Evolutionary conservation across 2,797 vertebrate species (phyloP).

Genomic region (Trematomus bernacchii): DNA sequence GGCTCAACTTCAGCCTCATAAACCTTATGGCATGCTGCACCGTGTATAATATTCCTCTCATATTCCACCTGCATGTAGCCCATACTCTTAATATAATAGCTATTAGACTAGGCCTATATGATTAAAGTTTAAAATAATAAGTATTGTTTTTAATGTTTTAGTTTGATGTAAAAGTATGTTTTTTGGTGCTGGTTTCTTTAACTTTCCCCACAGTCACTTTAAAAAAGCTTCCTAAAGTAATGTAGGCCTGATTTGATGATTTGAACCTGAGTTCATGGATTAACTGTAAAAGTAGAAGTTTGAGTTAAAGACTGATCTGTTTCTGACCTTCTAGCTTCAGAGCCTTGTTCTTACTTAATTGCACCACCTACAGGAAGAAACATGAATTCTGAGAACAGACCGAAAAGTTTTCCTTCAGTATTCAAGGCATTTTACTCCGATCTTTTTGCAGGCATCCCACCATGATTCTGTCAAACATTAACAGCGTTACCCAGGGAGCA

Average conservation of each 20-base stretch:
- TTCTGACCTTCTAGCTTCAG: slow-evolving; percentile 7
- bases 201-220: background rate
- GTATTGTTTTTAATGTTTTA: background rate
- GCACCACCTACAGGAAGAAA: slow-evolving; percentile 88
- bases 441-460: slow-evolving; percentile 14
- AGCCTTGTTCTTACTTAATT: slow-evolving; percentile 58
- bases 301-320: slow-evolving; percentile 6
- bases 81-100: background rate
- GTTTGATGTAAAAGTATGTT: background rate
- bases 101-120: background rate
- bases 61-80: background rate
- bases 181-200: background rate
- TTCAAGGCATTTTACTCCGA: background rate
- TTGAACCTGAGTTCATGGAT: background rate
- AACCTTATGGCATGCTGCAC: slow-evolving; percentile 29
- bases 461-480: slow-evolving; percentile 56
- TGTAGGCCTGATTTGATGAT: background rate
- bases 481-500: slow-evolving; percentile 28
- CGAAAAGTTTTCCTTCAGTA: slow-evolving; percentile 38
- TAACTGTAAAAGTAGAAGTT: slow-evolving; percentile 5
- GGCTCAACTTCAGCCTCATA: slow-evolving; percentile 38
- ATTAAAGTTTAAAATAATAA: slow-evolving; percentile 4
- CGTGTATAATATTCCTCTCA: slow-evolving; percentile 10
- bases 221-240: background rate
- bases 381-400: slow-evolving; percentile 22